Percentiles rank a stretch among this genome's conserved stretches.
Conservation (phyloP, 2,797 vertebrate genomes). For the Meda fulgida region DNA sequence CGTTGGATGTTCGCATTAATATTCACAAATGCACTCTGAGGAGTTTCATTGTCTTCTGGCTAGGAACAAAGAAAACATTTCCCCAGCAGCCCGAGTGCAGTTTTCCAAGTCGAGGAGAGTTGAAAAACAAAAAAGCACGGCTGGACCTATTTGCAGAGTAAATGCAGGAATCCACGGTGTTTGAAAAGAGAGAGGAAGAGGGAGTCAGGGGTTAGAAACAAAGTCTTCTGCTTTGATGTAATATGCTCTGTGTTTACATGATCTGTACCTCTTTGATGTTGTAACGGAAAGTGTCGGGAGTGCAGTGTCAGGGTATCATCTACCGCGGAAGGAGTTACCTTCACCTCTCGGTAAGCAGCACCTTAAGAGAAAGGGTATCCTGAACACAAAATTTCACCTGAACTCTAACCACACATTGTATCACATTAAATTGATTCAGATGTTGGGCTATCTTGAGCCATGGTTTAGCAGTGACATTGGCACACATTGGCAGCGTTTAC, state of each 20-base stretch:
- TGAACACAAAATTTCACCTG: conserved; percentile 16
- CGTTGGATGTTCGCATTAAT: background rate
- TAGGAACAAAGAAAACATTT: conserved; percentile 25
- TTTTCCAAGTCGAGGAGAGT: background rate
- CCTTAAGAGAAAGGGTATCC: conserved; percentile 27
- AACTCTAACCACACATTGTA: background rate
- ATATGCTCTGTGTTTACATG: conserved; percentile 58
- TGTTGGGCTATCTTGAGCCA: background rate
- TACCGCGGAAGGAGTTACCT: conserved; percentile 39
- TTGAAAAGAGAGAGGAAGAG: conserved; percentile 37
- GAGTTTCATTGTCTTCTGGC: background rate
- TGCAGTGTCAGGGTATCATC: conserved; percentile 47
- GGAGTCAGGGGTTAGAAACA: conserved; percentile 38
- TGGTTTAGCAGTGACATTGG: no score
- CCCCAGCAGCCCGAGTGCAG: background rate
- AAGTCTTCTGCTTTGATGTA: conserved; percentile 60
- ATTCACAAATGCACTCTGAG: background rate
- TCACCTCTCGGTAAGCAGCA: background rate
- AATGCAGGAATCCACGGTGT: conserved; percentile 28
- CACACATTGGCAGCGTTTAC: background rate
- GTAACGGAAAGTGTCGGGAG: conserved; percentile 48
- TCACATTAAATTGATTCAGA: background rate
- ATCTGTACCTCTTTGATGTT: conserved; percentile 61
- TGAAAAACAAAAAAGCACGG: conserved; percentile 16
- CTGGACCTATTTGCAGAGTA: conserved; percentile 41